Base-by-base conservation (phyloP, 2,797 vertebrate genomes). In the Sylvia borin region DNA sequence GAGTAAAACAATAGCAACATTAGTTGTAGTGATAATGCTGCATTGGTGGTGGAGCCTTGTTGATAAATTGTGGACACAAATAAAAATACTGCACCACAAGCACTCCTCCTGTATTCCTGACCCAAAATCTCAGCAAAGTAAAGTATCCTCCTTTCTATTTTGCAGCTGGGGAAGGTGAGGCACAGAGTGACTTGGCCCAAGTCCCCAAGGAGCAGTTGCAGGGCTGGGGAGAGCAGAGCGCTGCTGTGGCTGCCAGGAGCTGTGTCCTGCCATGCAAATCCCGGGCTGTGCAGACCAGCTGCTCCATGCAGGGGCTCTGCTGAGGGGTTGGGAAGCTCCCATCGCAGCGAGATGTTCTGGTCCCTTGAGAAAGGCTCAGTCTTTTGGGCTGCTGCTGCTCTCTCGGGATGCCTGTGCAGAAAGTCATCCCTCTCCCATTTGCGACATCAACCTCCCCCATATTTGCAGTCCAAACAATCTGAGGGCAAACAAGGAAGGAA, bases 201-300 rank as follows among this genome's bases (percentile, higher is more conserved):
- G 68, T 22, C 57, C 42, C 34, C 1, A 0, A 11, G 48, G 17
- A 48, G 72, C 34, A 19, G 36, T 2, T 22, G 54, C 29, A 51
- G 53, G 22, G 73, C 38, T 48, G 40, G 24, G 21, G 4, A 55
- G 47, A 66, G 34, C 32, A 29, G 68, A 34, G 50, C 1, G 75
- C 0, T 3, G 31, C 42, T 1, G 76, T 0, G 3, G n/a, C 43
- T 58, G n/a, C 0, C 0, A 32, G 66, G 82, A 64, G 48, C 4
- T 1, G 32, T 57, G 34, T 24, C 66, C 62, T 0, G 21, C 34
- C 47, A 18, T 14, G 66, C 71, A 62, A 86, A 65, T 8, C 55
- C 21, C 0, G 0, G 6, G 42, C 74, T 42, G 24, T 16, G 47
- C 66, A 78, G 42, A n/a, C 6, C 16, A 1, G 27, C 54, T 38